Percentiles rank a stretch among this genome's conserved stretches.
These are phyloP conservation scores for Microdon myrmicae DNA, from an alignment of 2,888 invertebrate species.

Conservation along the genomic window DNA sequence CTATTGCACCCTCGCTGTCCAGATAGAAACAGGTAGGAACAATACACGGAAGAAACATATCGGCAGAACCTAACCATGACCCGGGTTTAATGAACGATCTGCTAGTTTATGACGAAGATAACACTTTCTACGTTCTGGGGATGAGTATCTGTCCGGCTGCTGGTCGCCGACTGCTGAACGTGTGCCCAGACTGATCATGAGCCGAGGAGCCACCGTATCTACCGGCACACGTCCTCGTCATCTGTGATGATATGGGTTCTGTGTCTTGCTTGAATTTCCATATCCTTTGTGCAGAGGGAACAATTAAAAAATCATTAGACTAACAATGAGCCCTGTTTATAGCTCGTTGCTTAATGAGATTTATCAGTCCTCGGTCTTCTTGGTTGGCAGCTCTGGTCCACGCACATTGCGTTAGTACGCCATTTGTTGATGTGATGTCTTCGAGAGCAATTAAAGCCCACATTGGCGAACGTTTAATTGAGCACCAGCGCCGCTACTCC, in stretches of 20 bases:
- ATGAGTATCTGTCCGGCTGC: conserved; percentile 6
- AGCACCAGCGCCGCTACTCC: conserved; percentile 32
- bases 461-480: conserved; percentile 49
- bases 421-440: conserved; percentile 39
- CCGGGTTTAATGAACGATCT: conserved; percentile 45
- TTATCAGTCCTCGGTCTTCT: conserved; percentile 34
- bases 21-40: conserved; percentile 39
- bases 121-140: conserved; percentile 17
- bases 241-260: conserved; percentile 40
- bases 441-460: conserved; percentile 48
- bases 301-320: conserved; percentile 51
- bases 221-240: conserved; percentile 6
- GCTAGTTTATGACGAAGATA: conserved; percentile 44
- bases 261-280: conserved; percentile 16
- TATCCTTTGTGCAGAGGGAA: conserved; percentile 34
- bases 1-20: conserved; percentile 17
- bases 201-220: no score
- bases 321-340: conserved; percentile 26
- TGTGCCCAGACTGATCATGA: no score
- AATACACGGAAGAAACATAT: no score
- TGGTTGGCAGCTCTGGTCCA: conserved; percentile 45
- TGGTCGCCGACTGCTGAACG: background rate
- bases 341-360: conserved; percentile 46
- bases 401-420: conserved; percentile 37
- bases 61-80: no score